Base-by-base conservation (phyloP, 2,888 invertebrate species). In the Osmoderma eremita region DNA sequence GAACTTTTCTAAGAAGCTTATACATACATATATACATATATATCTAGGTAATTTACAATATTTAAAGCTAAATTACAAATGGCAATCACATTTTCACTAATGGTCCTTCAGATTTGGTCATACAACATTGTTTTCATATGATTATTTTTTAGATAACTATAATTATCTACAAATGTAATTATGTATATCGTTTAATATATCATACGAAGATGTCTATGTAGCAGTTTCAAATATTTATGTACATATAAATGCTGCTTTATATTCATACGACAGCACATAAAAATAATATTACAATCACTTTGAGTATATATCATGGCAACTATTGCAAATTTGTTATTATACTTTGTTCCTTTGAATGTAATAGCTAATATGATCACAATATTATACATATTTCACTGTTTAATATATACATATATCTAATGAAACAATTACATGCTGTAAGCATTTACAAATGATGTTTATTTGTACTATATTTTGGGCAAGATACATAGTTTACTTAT, bases 61-160 rank as follows among this genome's bases (percentile, higher is more conserved):
- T 58, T 71, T 75, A 75, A 75, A 75, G 75, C 75, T 75, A 72
- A 65, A 69, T 69, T 64, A 69, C 67, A 50, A 65, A 69, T 69
- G 69, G 69, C 69, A 69, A 69, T 69, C 69, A 69, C 69, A 69
- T 65, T 65, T 68, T 69, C 70, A 68, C 68, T 69, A 71, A 68
- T 73, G 73, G 73, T 73, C 73, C 73, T 63, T 67, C 63, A 65
- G 63, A 69, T 71, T 72, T 73, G 73, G 73, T 73, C 73, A 71
- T 68, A 69, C 61, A 15, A 18, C 58, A 65, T 42, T 36, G 6
- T 24, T 36, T 36, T 17, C 15, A 36, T 49, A 39, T 49, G 10
- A 48, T 38, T 62, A 42, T 39, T 22, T 30, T 30, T 30, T 30
- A 30, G 30, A 30, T 30, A 30, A 30, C 5, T 24, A 24, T 24